Evolutionary conservation across 2,113 vertebrate species (phyloP).

Genomic region (Coregonus clupeaformis): DNA sequence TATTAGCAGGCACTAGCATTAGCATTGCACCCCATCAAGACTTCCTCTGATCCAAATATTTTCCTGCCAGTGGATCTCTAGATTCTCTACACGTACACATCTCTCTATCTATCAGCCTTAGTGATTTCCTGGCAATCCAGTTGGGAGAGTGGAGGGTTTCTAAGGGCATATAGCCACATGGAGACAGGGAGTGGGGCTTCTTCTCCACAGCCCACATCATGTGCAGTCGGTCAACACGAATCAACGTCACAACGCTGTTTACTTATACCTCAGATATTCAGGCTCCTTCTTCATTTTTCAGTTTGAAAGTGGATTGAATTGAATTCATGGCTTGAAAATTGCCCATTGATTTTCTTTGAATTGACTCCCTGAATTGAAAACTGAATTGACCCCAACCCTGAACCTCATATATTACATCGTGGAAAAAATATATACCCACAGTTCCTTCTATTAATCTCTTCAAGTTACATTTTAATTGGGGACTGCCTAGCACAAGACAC

Average conservation of each 20-base stretch:
- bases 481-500: neutral
- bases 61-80: slow-evolving; percentile 22
- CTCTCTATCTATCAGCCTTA: slow-evolving; percentile 23
- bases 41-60: slow-evolving; percentile 47
- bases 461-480: neutral
- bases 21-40: slow-evolving; percentile 20
- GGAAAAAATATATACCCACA: neutral
- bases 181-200: neutral
- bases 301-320: too few species aligned
- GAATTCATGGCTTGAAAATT: too few species aligned
- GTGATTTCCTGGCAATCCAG: slow-evolving; percentile 23
- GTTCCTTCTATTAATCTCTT: neutral
- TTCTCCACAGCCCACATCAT: slow-evolving; percentile 34
- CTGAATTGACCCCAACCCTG: neutral
- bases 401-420: neutral
- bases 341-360: too few species aligned
- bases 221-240: slow-evolving; percentile 43
- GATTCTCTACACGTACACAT: slow-evolving; percentile 17
- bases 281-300: too few species aligned
- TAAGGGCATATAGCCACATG: neutral
- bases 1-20: slow-evolving; percentile 51
- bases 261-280: neutral
- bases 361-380: neutral
- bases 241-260: neutral
- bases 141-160: slow-evolving; percentile 16